A percentile compares a stretch with the other conserved stretches of the same genome.
Conservation (phyloP, 2,888 invertebrate genomes). For the Rhagium mordax region DNA sequence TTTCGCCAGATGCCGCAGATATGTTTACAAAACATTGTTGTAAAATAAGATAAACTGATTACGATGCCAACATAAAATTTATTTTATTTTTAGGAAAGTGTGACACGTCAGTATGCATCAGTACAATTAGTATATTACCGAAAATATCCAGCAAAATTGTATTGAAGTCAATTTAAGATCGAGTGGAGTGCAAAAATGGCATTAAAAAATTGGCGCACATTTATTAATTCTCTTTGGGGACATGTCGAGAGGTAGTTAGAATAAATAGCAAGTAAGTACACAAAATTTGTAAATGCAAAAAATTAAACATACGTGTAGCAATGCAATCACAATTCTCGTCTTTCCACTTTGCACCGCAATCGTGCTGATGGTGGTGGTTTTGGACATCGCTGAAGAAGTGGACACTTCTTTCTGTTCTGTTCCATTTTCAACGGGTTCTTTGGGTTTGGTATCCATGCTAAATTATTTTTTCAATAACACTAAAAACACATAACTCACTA, state of each 20-base stretch:
- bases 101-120: no score
- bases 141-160: neutral
- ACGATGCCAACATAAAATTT: neutral
- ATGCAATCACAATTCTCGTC: constrained; percentile 89
- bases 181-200: neutral
- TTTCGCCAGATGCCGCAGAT: no score
- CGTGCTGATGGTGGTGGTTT: constrained; percentile 90
- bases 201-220: no score
- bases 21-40: neutral
- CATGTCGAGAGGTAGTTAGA: neutral
- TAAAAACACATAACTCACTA: constrained; percentile 44
- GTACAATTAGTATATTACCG: no score
- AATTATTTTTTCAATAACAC: constrained; percentile 30
- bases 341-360: constrained; percentile 91
- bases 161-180: neutral
- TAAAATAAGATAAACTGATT: neutral
- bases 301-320: constrained; percentile 82
- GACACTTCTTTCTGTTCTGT: constrained; percentile 49
- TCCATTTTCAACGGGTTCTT: constrained; percentile 57
- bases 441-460: constrained; percentile 55
- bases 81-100: neutral
- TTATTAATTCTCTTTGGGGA: no score
- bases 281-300: neutral
- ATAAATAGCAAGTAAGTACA: neutral
- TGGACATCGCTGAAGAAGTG: constrained; percentile 66